Percentiles rank a stretch among this genome's conserved stretches.
These are phyloP conservation scores for Caenorhabditis sp. DNA, from an alignment of 2,888 invertebrate genomes.

Conservation along the genomic window DNA sequence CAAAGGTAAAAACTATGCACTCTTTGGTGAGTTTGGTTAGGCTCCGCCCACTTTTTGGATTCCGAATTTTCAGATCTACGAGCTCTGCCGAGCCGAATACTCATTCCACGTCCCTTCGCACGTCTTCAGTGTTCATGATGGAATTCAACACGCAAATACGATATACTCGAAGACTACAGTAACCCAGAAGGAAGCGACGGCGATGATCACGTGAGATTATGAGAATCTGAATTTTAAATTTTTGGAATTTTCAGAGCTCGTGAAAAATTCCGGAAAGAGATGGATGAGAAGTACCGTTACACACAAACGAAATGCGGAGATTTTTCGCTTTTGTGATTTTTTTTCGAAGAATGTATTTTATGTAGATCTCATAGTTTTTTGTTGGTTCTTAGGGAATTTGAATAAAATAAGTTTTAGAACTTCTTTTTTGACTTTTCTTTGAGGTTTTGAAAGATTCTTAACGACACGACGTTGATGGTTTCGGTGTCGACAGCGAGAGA, in stretches of 20 bases:
- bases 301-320: constrained; percentile 5
- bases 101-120: constrained; percentile 63
- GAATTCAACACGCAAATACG: constrained; percentile 56
- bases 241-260: constrained; percentile 1
- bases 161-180: constrained; percentile 36
- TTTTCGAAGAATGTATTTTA: no score
- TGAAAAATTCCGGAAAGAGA: neutral
- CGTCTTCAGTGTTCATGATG: constrained; percentile 68
- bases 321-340: no score
- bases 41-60: neutral
- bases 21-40: constrained; percentile 30
- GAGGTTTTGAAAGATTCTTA: no score
- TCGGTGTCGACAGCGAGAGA: no score
- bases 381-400: no score
- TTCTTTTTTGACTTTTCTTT: no score
- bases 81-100: constrained; percentile 69
- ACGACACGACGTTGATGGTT: no score
- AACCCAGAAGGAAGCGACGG: constrained; percentile 1
- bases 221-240: neutral
- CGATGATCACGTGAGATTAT: constrained; percentile 1
- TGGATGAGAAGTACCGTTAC: neutral
- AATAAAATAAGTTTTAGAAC: neutral
- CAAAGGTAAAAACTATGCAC: constrained; percentile 70
- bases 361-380: neutral
- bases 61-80: constrained; percentile 47